These are phyloP conservation scores for Monopis laevigella DNA, from an alignment of 2,888 invertebrate species.

Conservation along the genomic window DNA sequence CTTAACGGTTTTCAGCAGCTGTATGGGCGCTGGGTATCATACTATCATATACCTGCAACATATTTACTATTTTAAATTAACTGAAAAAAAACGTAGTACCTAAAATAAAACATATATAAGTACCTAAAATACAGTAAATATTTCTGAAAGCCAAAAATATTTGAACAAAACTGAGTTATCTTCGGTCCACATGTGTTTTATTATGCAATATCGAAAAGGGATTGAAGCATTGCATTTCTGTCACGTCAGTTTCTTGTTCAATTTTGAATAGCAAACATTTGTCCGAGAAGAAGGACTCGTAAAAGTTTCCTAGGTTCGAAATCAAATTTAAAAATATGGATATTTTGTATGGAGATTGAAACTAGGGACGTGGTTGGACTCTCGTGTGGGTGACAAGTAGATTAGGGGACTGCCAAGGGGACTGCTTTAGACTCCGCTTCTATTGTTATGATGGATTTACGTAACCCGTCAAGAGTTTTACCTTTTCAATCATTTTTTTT, in stretches of 20 bases:
- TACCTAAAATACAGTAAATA: no score
- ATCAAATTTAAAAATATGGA: conserved; percentile 65
- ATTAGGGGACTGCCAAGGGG: conserved; percentile 14
- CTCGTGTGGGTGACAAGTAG: conserved; percentile 52
- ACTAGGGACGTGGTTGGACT: conserved; percentile 30
- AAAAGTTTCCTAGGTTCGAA: conserved; percentile 35
- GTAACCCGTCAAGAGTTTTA: no score
- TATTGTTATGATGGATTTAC: conserved; percentile 12
- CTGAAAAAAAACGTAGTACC: no score
- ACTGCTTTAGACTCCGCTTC: no score
- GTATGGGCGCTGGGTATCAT: no score
- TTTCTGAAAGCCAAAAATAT: no score
- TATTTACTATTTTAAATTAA: no score
- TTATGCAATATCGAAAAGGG: conserved; percentile 28
- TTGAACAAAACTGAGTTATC: neutral
- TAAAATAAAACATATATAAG: no score
- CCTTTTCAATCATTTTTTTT: no score
- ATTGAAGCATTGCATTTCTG: conserved; percentile 46
- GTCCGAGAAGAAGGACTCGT: conserved; percentile 30
- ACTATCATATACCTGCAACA: no score
- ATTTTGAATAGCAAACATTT: conserved; percentile 66
- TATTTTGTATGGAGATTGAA: conserved; percentile 50
- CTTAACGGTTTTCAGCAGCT: no score
- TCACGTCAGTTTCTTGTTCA: conserved; percentile 55
- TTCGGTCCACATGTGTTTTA: conserved; percentile 23